Conservation (phyloP, 1,140 invertebrate genomes). For the Apis florea region DNA sequence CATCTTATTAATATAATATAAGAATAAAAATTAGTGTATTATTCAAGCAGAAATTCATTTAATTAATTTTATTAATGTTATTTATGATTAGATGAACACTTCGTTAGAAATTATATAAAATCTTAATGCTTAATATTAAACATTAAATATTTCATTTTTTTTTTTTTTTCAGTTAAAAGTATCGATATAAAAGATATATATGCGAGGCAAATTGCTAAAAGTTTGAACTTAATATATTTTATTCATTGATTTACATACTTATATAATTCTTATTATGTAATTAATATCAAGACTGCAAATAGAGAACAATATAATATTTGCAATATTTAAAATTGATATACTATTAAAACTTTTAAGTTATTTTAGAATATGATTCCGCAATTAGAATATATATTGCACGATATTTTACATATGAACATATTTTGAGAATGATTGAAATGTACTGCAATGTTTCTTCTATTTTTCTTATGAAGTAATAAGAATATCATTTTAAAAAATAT, state of each 20-base stretch:
- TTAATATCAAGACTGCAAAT: slow-evolving; percentile 5
- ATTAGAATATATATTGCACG: background rate
- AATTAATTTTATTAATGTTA: background rate
- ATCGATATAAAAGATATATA: background rate
- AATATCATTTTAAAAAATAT: background rate
- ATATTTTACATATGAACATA: background rate
- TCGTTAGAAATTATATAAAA: background rate
- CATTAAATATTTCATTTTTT: background rate
- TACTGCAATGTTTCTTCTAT: background rate
- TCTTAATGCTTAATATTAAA: background rate
- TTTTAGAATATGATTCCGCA: background rate
- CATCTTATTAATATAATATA: background rate
- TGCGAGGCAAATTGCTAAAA: background rate
- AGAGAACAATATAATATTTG: background rate
- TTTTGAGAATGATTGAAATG: background rate
- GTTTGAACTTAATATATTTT: background rate
- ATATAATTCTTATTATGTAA: background rate
- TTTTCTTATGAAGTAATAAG: background rate
- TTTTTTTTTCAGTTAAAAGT: background rate
- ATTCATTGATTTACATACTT: background rate
- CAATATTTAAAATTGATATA: background rate
- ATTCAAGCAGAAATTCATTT: background rate
- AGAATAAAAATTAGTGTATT: slow-evolving; percentile 1
- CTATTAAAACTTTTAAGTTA: background rate
- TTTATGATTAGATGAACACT: background rate